Percentiles rank a stretch among this genome's conserved stretches.
Conservation (phyloP, 2,113 vertebrate genomes). For the Gymnobelideus leadbeateri region DNA sequence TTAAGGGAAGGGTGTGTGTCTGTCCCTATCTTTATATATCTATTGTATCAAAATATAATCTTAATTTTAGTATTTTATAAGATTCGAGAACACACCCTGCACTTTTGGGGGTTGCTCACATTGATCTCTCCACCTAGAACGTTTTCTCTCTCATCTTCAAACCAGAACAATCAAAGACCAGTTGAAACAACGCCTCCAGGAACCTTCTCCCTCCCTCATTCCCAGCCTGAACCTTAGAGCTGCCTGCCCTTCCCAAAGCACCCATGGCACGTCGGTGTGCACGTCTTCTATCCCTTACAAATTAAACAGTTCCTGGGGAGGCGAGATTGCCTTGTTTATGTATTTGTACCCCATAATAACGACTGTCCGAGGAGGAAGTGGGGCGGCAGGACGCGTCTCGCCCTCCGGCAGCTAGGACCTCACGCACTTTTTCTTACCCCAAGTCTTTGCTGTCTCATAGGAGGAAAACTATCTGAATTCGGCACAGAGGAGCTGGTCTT, state of each 20-base stretch:
- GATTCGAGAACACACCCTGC: neutral
- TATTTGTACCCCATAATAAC: neutral
- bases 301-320: neutral
- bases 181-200: neutral
- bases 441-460: neutral
- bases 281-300: neutral
- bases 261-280: neutral
- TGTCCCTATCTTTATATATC: too few relatives aligned
- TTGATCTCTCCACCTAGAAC: neutral
- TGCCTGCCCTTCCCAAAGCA: neutral
- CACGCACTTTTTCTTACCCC: neutral
- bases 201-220: neutral
- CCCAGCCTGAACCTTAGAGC: neutral
- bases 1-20: too few relatives aligned
- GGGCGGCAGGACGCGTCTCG: conserved; percentile 11
- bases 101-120: neutral
- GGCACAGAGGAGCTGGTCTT: neutral
- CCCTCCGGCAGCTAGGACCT: neutral
- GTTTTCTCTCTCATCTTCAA: neutral
- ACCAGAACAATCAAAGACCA: neutral
- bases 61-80: neutral
- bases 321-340: neutral
- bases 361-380: neutral
- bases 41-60: neutral
- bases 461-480: neutral